Evolutionary conservation across 1,140 invertebrate species (phyloP).

Genomic region (Papilio aristodemus): DNA sequence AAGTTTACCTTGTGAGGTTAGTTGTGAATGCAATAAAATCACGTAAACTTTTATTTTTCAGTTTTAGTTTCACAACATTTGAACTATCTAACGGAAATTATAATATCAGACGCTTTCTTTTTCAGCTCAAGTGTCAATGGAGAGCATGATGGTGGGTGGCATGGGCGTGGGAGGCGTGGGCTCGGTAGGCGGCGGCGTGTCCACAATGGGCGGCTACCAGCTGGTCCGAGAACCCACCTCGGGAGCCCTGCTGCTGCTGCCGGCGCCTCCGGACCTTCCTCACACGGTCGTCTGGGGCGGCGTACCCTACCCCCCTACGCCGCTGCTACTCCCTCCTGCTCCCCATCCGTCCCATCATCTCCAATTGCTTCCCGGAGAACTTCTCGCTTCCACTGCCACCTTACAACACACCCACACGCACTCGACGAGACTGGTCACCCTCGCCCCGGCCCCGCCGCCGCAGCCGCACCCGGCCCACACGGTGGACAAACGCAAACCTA

Average conservation of each 20-base stretch:
- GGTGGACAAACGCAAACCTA: slow-evolving; percentile 81
- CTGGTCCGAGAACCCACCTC: slow-evolving; percentile 90
- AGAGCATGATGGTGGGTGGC: slow-evolving; percentile 83
- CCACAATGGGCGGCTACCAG: slow-evolving; percentile 81
- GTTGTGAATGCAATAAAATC: too few relatives aligned
- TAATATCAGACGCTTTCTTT: slow-evolving; percentile 36
- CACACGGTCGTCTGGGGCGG: slow-evolving; percentile 88
- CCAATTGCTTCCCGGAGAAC: slow-evolving; percentile 82
- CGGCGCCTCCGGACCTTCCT: slow-evolving; percentile 86
- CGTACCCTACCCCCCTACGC: slow-evolving; percentile 82
- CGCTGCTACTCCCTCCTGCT: slow-evolving; percentile 83
- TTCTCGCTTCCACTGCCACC: slow-evolving; percentile 73
- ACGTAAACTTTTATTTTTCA: too few relatives aligned
- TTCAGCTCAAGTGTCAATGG: slow-evolving; percentile 84
- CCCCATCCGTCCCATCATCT: slow-evolving; percentile 83
- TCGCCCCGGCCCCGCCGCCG: slow-evolving; percentile 77
- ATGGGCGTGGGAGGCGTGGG: slow-evolving; percentile 81
- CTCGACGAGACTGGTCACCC: slow-evolving; percentile 81
- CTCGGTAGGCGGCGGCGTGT: slow-evolving; percentile 60
- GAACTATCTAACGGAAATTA: neutral
- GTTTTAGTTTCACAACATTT: too few relatives aligned
- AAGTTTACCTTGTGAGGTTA: too few relatives aligned
- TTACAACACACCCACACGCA: slow-evolving; percentile 83
- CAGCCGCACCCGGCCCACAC: slow-evolving; percentile 59
- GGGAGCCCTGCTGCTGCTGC: slow-evolving; percentile 89